Percentiles rank a stretch among this genome's conserved stretches.
Evolutionary conservation across 2,113 vertebrate genomes (phyloP).

Genomic region (Climacteris rufus): DNA sequence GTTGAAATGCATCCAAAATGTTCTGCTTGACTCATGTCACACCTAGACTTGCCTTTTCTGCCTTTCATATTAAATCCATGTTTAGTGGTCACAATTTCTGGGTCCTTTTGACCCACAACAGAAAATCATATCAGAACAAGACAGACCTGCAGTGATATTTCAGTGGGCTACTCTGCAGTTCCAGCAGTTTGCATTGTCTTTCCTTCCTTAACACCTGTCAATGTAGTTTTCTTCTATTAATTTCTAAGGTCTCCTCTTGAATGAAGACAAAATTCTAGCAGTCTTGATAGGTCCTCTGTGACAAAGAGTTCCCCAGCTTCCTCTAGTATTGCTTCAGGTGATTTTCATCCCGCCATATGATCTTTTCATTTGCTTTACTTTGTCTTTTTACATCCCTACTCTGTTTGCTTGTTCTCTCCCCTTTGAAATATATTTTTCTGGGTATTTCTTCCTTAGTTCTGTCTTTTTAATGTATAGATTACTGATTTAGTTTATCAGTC

Average conservation of each 20-base stretch:
- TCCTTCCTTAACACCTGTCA: neutral
- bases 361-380: neutral
- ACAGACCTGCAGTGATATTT: neutral
- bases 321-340: neutral
- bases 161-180: neutral
- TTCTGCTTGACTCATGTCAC: neutral
- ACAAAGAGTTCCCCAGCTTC: neutral
- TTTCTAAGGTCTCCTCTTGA: neutral
- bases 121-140: neutral
- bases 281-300: neutral
- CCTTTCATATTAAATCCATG: neutral
- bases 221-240: neutral
- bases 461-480: neutral
- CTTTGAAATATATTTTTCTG: neutral
- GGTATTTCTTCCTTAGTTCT: neutral
- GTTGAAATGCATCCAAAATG: neutral
- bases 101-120: neutral
- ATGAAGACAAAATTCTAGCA: neutral
- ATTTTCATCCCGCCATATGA: neutral
- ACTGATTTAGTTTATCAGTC: neutral
- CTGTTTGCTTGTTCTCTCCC: neutral
- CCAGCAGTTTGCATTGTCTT: neutral
- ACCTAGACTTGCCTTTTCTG: neutral
- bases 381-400: neutral
- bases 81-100: neutral